phyloP scores from a whole-genome alignment of 2,797 vertebrate species.

The Pelodytes ibericus region DNA sequence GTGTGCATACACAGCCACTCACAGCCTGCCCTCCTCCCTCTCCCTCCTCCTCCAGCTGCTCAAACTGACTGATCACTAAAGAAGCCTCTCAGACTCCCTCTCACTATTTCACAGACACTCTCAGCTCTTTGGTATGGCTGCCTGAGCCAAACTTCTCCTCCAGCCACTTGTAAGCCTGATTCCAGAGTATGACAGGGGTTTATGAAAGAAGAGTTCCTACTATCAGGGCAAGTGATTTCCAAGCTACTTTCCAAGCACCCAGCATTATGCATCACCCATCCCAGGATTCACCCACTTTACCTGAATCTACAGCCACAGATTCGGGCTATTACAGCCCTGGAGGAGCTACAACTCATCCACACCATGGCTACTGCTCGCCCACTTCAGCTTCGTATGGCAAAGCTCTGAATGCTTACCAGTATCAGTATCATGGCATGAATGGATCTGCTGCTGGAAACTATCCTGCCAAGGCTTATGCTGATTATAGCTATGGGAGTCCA shows the following conservation, averaged over 20 bases:
- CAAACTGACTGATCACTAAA: constrained; percentile 23
- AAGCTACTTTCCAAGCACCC: constrained; percentile 88
- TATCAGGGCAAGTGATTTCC: constrained; percentile 90
- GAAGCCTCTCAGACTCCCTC: constrained; percentile 29
- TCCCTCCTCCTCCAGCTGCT: constrained; percentile 22
- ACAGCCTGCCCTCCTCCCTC: constrained; percentile 71
- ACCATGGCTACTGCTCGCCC: constrained; percentile 94
- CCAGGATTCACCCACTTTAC: constrained; percentile 98
- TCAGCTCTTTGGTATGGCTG: constrained; percentile 56
- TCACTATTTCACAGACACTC: constrained; percentile 61
- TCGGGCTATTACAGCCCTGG: constrained; percentile 95
- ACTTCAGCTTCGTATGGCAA: constrained; percentile 91
- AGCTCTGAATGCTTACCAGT: constrained; percentile 92
- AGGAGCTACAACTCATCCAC: constrained; percentile 74
- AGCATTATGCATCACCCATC: constrained; percentile 94
- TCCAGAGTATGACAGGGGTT: constrained; percentile 92
- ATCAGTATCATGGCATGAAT: constrained; percentile 92
- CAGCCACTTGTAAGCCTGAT: constrained; percentile 58
- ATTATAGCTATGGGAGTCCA: constrained; percentile 90
- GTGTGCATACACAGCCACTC: constrained; percentile 80
- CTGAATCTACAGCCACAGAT: constrained; percentile 96
- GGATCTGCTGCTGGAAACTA: constrained; percentile 89
- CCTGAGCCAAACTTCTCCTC: constrained; percentile 38
- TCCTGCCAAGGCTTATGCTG: constrained; percentile 89
- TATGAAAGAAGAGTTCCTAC: constrained; percentile 94